These are phyloP conservation scores for Urocolius indicus DNA, from an alignment of 2,113 vertebrate species.

Conservation along the genomic window DNA sequence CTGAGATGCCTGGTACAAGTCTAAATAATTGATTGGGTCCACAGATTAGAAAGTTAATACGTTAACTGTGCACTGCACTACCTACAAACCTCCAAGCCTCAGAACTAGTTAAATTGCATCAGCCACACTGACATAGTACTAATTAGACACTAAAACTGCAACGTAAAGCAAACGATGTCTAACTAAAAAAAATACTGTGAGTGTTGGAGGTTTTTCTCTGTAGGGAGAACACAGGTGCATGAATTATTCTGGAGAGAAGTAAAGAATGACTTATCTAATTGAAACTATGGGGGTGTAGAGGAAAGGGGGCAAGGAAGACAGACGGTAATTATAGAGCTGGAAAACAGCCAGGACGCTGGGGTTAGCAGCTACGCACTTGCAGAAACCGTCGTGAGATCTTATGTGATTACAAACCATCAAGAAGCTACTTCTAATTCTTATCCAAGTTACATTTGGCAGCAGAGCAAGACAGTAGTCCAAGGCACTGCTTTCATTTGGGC, in stretches of 20 bases:
- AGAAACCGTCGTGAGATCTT: not conserved
- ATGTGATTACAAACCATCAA: not conserved
- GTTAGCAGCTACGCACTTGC: conserved; percentile 2
- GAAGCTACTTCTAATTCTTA: not conserved
- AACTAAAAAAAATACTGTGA: not conserved
- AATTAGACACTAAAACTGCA: not conserved
- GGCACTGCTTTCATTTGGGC: not conserved
- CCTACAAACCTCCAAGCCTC: not conserved
- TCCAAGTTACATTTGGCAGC: not conserved
- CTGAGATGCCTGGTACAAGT: not conserved
- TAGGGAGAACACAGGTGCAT: not conserved
- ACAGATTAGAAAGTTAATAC: not conserved
- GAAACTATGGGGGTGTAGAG: not conserved
- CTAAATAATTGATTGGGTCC: not conserved
- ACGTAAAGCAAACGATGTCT: not conserved
- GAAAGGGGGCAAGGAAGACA: conserved; percentile 21
- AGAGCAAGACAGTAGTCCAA: not conserved
- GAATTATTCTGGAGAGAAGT: not conserved
- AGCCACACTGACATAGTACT: not conserved
- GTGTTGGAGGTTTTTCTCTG: not conserved
- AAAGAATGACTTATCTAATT: conserved; percentile 30
- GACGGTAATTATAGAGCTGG: conserved; percentile 42
- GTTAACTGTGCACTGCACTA: not conserved
- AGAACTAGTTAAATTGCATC: not conserved
- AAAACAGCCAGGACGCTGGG: conserved; percentile 14